A percentile compares a stretch with the other conserved stretches of the same genome.
Conservation (phyloP, 1,140 invertebrate species). For the Achroia grisella region DNA sequence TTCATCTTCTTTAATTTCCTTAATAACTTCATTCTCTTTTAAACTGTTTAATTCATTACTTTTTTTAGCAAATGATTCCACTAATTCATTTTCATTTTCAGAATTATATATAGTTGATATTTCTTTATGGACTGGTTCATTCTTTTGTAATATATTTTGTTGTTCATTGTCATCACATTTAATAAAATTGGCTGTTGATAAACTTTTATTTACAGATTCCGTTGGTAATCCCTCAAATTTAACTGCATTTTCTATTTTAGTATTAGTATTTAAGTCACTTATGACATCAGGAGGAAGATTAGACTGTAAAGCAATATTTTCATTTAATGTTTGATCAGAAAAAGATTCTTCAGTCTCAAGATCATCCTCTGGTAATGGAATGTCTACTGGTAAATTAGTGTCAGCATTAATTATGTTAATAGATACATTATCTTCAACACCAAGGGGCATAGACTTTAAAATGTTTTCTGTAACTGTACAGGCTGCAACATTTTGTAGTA, state of each 20-base stretch:
- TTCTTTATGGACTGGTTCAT: neutral
- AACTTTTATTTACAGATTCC: neutral
- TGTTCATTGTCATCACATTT: neutral
- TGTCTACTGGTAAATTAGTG: conserved; percentile 20
- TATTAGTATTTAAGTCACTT: neutral
- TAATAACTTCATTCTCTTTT: too few relatives aligned
- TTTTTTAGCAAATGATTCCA: too few relatives aligned
- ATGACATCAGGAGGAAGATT: neutral
- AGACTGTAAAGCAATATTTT: neutral
- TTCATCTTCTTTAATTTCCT: too few relatives aligned
- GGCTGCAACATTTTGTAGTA: too few relatives aligned
- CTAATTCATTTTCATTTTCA: too few relatives aligned
- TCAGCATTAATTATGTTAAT: too few relatives aligned
- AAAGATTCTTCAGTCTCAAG: conserved; percentile 10
- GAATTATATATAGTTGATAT: too few relatives aligned
- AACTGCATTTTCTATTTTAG: neutral
- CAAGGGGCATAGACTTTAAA: too few relatives aligned
- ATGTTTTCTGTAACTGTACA: too few relatives aligned
- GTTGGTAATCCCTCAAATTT: conserved; percentile 1
- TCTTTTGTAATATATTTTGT: neutral
- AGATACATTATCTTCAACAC: too few relatives aligned
- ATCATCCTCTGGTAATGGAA: conserved; percentile 44
- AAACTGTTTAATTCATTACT: too few relatives aligned
- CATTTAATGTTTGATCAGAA: neutral
- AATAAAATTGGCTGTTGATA: neutral